phyloP scores from a whole-genome alignment of 2,113 vertebrate species.

The Indicator indicator region DNA sequence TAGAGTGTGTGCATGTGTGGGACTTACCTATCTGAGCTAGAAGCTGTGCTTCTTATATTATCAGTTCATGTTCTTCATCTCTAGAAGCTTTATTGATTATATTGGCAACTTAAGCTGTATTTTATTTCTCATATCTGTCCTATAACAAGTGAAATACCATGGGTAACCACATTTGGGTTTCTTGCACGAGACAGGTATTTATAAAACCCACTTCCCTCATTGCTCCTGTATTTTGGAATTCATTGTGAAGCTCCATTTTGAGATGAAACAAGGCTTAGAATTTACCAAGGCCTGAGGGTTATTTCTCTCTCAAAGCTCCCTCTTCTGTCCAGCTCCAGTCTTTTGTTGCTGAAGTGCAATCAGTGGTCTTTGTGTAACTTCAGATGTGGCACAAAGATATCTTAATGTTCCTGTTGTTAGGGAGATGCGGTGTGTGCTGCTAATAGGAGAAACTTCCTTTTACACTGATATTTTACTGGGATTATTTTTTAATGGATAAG shows the following conservation, averaged over 20 bases:
- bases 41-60: accelerated
- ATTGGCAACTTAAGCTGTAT: not conserved
- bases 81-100: not conserved
- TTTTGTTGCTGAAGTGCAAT: not conserved
- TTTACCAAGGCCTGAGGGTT: not conserved
- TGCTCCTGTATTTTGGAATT: not conserved
- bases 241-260: not conserved
- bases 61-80: not conserved
- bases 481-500: not conserved
- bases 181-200: not conserved
- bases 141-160: not conserved
- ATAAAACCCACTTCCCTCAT: not conserved
- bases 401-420: not conserved
- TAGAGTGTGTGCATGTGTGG: accelerated
- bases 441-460: not conserved
- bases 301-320: not conserved
- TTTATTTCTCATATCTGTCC: not conserved
- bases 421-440: not conserved
- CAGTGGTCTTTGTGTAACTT: not conserved
- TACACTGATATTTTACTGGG: not conserved
- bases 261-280: not conserved
- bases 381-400: accelerated
- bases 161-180: not conserved
- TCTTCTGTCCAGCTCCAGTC: not conserved
- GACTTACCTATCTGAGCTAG: not conserved